A percentile compares a stretch with the other conserved stretches of the same genome.
Evolutionary conservation across 2,113 vertebrate species (phyloP).

Genomic region (Orientallactaga bullata): DNA sequence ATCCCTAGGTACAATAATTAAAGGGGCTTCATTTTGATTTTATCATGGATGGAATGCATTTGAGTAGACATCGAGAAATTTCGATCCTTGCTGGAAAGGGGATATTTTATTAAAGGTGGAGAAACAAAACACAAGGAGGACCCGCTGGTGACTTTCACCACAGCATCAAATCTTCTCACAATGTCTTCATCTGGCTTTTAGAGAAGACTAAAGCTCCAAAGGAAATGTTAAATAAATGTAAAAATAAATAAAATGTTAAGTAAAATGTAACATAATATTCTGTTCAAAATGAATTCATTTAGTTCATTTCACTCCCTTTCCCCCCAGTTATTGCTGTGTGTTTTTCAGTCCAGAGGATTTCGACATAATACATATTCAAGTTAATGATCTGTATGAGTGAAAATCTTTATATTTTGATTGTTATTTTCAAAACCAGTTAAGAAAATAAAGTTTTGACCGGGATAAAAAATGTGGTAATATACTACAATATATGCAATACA

Average conservation of each 20-base stretch:
- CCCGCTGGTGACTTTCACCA: neutral
- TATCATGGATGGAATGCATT: neutral
- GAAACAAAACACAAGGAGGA: neutral
- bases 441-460: neutral
- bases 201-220: neutral
- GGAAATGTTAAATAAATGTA: neutral
- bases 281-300: neutral
- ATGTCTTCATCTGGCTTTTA: neutral
- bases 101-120: fast-evolving
- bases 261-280: no score
- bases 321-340: neutral
- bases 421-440: neutral
- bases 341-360: neutral
- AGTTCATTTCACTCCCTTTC: neutral
- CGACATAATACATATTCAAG: neutral
- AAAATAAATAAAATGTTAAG: no score
- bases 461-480: neutral
- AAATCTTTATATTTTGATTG: no score
- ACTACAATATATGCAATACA: neutral
- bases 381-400: no score
- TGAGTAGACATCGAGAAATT: neutral
- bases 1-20: neutral
- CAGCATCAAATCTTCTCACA: no score
- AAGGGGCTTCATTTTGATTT: neutral
- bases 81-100: neutral